phyloP scores from a whole-genome alignment of 1,140 invertebrate species.

The Pectinophora gossypiella region DNA sequence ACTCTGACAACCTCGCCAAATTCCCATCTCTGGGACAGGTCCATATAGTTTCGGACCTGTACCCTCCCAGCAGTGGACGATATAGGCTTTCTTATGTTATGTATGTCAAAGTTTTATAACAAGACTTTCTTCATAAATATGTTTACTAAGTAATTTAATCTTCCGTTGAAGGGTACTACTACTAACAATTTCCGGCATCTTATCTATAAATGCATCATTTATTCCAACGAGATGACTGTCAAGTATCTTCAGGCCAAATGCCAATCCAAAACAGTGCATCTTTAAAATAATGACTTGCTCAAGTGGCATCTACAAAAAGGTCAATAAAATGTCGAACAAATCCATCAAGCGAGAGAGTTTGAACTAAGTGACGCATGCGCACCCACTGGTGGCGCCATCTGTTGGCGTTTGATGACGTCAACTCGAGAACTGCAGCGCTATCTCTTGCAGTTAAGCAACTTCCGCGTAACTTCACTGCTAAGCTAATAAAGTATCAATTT shows the following conservation, averaged over 20 bases:
- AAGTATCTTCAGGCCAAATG: not conserved
- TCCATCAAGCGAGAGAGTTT: not conserved
- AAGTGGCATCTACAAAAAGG: constrained; percentile 20
- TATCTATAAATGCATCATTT: too few relatives aligned
- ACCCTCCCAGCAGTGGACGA: too few relatives aligned
- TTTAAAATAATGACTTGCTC: not conserved
- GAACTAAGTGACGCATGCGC: not conserved
- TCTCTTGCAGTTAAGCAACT: not conserved
- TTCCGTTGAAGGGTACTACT: too few relatives aligned
- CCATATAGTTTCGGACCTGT: too few relatives aligned
- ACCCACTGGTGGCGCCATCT: not conserved
- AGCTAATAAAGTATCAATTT: not conserved
- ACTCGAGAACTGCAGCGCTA: not conserved
- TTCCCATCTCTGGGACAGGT: too few relatives aligned
- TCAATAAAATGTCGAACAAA: constrained; percentile 17
- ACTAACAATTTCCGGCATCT: too few relatives aligned
- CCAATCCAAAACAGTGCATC: not conserved
- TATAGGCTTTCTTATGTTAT: too few relatives aligned
- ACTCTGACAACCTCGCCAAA: too few relatives aligned
- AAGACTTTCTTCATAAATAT: too few relatives aligned
- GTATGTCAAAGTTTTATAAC: too few relatives aligned
- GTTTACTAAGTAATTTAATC: too few relatives aligned
- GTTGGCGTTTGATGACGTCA: not conserved
- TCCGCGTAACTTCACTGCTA: not conserved
- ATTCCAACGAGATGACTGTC: too few relatives aligned